These are phyloP conservation scores for Cheirogaleus major DNA, from an alignment of 2,797 vertebrate species.

Conservation along the genomic window DNA sequence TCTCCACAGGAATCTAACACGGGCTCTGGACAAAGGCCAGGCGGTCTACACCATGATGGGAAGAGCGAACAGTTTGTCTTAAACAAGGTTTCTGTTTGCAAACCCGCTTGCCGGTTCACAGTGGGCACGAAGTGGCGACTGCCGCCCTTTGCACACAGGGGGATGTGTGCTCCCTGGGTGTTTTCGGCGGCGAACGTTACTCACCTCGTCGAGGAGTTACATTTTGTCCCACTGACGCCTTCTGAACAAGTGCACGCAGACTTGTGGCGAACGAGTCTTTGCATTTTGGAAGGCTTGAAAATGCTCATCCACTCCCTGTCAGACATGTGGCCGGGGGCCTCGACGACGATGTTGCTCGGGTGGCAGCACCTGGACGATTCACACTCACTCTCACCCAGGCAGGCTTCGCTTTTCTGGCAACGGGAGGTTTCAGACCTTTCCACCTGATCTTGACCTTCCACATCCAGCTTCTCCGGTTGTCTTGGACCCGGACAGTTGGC, in stretches of 20 bases:
- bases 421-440: neutral
- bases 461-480: neutral
- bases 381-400: neutral
- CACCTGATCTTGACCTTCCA: neutral
- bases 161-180: neutral
- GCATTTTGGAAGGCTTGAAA: conserved; percentile 76
- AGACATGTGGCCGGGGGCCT: conserved; percentile 31
- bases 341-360: neutral
- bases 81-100: neutral
- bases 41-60: neutral
- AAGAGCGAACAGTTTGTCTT: neutral
- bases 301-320: conserved; percentile 82
- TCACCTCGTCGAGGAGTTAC: conserved; percentile 70
- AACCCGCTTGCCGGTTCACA: neutral
- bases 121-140: rapidly evolving
- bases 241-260: conserved; percentile 38
- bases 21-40: neutral
- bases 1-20: neutral
- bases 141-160: rapidly evolving
- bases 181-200: neutral
- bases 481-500: neutral
- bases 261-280: neutral
- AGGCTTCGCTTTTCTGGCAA: neutral
- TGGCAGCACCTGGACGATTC: conserved; percentile 52
- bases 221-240: neutral